Evolutionary conservation across 2,113 vertebrate species (phyloP).

Genomic region (Oenanthe melanoleuca): DNA sequence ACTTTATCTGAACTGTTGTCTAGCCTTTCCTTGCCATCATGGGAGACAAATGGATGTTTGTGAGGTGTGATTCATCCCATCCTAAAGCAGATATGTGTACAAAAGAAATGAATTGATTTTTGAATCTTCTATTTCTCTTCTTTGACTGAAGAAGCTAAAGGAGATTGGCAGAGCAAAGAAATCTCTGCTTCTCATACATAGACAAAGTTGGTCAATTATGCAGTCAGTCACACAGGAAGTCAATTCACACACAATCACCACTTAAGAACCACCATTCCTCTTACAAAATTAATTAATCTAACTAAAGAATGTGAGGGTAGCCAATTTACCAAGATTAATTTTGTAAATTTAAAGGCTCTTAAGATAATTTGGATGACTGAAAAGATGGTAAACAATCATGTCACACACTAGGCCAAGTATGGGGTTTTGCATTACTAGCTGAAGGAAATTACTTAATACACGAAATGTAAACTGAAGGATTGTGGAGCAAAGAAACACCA

Average conservation of each 20-base stretch:
- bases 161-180: background rate
- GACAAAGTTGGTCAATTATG: background rate
- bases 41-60: background rate
- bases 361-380: background rate
- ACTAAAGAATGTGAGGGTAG: background rate
- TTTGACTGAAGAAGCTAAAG: background rate
- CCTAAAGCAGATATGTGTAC: background rate
- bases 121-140: background rate
- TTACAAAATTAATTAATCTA: background rate
- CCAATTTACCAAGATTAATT: background rate
- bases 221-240: background rate
- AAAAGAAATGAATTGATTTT: background rate
- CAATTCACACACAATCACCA: background rate
- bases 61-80: background rate
- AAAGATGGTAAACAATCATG: background rate
- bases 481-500: background rate
- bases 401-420: background rate
- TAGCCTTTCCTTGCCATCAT: background rate
- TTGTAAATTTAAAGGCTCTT: background rate
- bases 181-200: background rate
- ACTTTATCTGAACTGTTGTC: background rate
- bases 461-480: background rate
- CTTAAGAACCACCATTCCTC: background rate
- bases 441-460: background rate
- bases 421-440: background rate